Evolutionary conservation across 2,113 vertebrate species (phyloP).

Genomic region (Hiodon alosoides): DNA sequence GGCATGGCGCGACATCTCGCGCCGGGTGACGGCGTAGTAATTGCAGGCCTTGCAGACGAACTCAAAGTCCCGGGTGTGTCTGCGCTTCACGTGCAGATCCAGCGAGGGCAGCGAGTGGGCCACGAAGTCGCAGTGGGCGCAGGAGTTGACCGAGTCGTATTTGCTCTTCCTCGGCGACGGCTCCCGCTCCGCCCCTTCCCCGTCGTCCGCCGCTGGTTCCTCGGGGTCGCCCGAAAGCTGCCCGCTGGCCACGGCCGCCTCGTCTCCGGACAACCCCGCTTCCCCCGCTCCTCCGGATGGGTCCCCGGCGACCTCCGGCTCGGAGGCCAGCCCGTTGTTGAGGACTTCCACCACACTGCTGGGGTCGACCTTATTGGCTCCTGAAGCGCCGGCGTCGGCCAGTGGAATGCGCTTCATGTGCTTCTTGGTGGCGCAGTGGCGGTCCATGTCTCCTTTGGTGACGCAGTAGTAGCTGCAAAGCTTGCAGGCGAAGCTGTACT

Average conservation of each 20-base stretch:
- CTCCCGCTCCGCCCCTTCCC: conserved; percentile 35
- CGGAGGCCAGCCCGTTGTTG: conserved; percentile 6
- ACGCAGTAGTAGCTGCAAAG: conserved; percentile 94
- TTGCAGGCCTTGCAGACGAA: conserved; percentile 90
- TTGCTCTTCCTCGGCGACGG: conserved; percentile 46
- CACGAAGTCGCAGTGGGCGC: conserved; percentile 73
- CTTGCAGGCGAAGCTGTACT: conserved; percentile 90
- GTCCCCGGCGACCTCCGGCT: not conserved
- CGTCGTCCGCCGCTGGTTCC: conserved; percentile 27
- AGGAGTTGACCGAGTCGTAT: conserved; percentile 57
- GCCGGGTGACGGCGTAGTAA: conserved; percentile 84
- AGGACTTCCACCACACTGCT: conserved; percentile 24
- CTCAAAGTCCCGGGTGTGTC: conserved; percentile 88
- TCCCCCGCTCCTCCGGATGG: conserved; percentile 10
- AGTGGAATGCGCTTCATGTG: conserved; percentile 76
- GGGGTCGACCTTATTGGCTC: conserved; percentile 14
- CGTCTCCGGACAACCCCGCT: conserved; percentile 30
- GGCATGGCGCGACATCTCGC: conserved; percentile 87
- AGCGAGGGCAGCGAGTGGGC: conserved; percentile 81
- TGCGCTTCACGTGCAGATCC: conserved; percentile 81
- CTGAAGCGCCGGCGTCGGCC: conserved; percentile 51
- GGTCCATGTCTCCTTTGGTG: conserved; percentile 98
- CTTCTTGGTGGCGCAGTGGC: conserved; percentile 93
- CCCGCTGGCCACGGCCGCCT: conserved; percentile 28
- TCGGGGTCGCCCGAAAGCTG: conserved; percentile 37